phyloP scores from a whole-genome alignment of 2,797 vertebrate species.

The Kryptolebias ocellatus region DNA sequence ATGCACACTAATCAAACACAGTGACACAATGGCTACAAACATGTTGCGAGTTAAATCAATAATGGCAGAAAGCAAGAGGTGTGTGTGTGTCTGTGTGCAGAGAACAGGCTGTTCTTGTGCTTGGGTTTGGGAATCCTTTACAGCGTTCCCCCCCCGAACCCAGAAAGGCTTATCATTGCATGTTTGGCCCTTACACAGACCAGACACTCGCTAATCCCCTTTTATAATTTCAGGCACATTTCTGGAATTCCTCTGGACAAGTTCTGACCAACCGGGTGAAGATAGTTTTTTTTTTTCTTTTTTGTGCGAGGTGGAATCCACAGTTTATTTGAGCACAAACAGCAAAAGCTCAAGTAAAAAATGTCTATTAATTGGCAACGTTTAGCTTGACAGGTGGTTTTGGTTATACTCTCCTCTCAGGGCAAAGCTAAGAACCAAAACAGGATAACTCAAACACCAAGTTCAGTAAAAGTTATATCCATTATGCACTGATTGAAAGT shows the following conservation, averaged over 20 bases:
- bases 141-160: conserved; percentile 55
- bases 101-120: conserved; percentile 79
- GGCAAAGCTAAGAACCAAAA: too few species aligned
- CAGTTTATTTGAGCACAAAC: conserved; percentile 2
- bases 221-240: conserved; percentile 77
- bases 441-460: not conserved
- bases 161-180: conserved; percentile 71
- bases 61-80: conserved; percentile 69
- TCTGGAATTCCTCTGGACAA: conserved; percentile 72
- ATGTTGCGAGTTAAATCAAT: conserved; percentile 71
- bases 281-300: conserved; percentile 1
- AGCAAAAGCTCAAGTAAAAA: not conserved
- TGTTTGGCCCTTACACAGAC: conserved; percentile 65
- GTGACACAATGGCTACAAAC: conserved; percentile 73
- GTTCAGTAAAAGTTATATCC: too few species aligned
- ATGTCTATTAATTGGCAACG: not conserved
- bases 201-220: conserved; percentile 71
- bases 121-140: conserved; percentile 67
- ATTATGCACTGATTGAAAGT: not conserved
- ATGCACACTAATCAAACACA: conserved; percentile 69
- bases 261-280: conserved; percentile 56
- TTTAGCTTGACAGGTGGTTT: not conserved
- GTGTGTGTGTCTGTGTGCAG: conserved; percentile 38
- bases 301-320: conserved; percentile 14
- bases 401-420: too few species aligned